Base-by-base conservation (phyloP, 2,113 vertebrate genomes). In the Aleadryas rufinucha region DNA sequence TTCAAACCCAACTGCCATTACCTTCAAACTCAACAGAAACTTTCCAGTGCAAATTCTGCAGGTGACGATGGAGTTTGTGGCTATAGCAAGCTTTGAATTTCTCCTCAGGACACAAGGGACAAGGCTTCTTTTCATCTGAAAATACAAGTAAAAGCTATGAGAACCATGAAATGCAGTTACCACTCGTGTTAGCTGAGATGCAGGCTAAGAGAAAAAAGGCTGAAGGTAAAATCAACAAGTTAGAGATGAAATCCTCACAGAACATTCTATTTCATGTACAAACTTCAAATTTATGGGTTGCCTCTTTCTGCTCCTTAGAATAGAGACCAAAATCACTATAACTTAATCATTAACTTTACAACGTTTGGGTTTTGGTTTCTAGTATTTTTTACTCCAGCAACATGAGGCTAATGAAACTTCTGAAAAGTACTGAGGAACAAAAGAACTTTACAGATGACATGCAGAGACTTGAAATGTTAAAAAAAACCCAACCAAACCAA, bases 31-130 rank as follows among this genome's bases (percentile, higher is more conserved):
- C 99, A 89, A 99, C 99, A 63, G 99, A 99, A 89, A 99, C 98
- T 95, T 99, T 99, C 99, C 99, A 99, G 97, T 99, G 99, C 61
- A 99, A 98, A 97, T 99, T 99, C 96, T 99, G 99, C 94, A 99
- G 98, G 88, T 99, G 99, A 13, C 99, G 98, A 39, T 98, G 98
- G 35, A 99, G 99, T 71, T 99, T 99, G 92, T 99, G 98, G 94
- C 98, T 98, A 87, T 99, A 99, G 87, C 98, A 99, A 76, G 99
- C 98, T 97, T 98, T 99, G 54, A 99, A 99, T 79, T 98, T 99
- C 95, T 99, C 99, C 93, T 99, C 99, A 7, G 99, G 98, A 95
- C 99, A 99, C 83, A 99, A 95, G 1, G 99, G 99, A 95, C 99
- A 99, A 18, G 98, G 96, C 72, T 99, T 99, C 64, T 98, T 99